These are phyloP conservation scores for Hippocampus zosterae DNA, from an alignment of 2,113 vertebrate genomes.

Conservation along the genomic window DNA sequence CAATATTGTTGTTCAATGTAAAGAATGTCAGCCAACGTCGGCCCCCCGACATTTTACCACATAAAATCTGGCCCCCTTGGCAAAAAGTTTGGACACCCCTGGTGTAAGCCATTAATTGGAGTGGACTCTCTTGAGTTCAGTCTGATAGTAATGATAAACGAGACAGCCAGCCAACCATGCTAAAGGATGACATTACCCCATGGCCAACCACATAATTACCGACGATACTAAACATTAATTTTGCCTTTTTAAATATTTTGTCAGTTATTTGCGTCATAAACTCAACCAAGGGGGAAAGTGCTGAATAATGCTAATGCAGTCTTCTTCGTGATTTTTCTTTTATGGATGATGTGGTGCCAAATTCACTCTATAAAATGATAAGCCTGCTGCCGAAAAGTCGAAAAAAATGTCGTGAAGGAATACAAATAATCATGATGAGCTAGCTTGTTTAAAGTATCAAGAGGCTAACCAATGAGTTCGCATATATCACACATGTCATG, in stretches of 20 bases:
- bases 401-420: neutral
- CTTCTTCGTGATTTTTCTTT: neutral
- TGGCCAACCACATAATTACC: constrained; percentile 25
- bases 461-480: constrained; percentile 11
- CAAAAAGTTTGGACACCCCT: too few relatives aligned
- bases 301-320: neutral
- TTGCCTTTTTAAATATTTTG: neutral
- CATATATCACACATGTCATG: neutral
- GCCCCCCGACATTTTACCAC: too few relatives aligned
- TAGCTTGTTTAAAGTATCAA: constrained; percentile 37
- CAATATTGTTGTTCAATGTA: too few relatives aligned
- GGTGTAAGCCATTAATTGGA: neutral
- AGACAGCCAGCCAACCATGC: constrained; percentile 23
- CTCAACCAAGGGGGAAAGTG: neutral
- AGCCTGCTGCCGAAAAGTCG: neutral
- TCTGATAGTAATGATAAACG: constrained; percentile 19
- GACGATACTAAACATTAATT: neutral
- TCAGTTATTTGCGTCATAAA: neutral
- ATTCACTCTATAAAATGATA: neutral
- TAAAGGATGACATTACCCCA: constrained; percentile 29
- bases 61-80: too few relatives aligned
- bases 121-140: constrained; percentile 16
- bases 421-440: neutral
- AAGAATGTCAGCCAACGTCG: too few relatives aligned
- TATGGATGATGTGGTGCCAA: neutral